Conservation (phyloP, 2,113 vertebrate species). For the Donacobius atricapilla region DNA sequence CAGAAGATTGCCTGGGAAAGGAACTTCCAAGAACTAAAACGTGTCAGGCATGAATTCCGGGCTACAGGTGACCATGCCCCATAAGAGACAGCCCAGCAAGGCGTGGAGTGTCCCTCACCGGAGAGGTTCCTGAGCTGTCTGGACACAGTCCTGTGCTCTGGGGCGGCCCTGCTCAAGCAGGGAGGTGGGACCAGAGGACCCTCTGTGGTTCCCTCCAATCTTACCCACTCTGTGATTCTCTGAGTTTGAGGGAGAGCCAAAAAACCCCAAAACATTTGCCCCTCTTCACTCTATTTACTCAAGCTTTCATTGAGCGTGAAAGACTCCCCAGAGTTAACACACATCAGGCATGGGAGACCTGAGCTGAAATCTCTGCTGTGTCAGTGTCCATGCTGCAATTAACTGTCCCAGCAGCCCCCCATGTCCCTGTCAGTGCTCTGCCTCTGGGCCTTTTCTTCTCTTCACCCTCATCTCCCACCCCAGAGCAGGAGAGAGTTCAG, state of each 20-base stretch:
- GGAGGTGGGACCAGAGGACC: background rate
- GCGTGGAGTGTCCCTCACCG: fast-evolving
- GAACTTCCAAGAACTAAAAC: too few relatives aligned
- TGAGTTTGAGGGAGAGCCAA: background rate
- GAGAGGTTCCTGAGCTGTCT: background rate
- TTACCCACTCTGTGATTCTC: background rate
- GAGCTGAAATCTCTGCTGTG: background rate
- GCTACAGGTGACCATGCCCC: fast-evolving
- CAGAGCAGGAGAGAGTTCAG: background rate
- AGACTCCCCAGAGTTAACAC: too few relatives aligned
- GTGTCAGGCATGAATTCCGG: too few relatives aligned
- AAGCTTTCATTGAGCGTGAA: background rate
- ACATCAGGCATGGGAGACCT: fast-evolving
- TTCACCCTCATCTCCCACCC: fast-evolving
- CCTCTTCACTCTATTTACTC: background rate
- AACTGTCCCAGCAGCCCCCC: background rate
- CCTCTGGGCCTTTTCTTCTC: too few relatives aligned
- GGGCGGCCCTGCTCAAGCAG: background rate
- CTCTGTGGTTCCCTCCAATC: background rate
- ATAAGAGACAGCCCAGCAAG: background rate
- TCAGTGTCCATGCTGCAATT: fast-evolving
- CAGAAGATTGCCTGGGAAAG: too few relatives aligned
- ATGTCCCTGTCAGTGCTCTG: fast-evolving
- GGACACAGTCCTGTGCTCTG: background rate
- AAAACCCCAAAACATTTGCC: background rate